Base-by-base conservation (phyloP, 1,140 invertebrate genomes). In the Sminthurides bifidus region DNA sequence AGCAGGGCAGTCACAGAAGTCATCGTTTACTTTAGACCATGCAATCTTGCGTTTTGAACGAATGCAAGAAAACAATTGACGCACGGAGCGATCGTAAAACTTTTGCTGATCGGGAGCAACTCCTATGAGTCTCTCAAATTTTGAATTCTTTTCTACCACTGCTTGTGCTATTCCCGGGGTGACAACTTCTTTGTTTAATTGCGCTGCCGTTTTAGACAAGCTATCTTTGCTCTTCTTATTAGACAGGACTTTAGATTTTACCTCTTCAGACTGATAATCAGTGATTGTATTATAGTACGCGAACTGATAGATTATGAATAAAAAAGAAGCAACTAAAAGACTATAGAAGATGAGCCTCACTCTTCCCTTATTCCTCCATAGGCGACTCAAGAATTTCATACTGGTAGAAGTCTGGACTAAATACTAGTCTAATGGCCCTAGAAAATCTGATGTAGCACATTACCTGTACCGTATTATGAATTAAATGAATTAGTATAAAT, bases 1-100 rank as follows among this genome's bases (percentile, higher is more conserved):
- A 14, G 43, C n/a, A 8, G 54, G 41, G 41, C 66, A 68, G 53
- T 68, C 64, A 51, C 67, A 68, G 37, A 56, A 68, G 45, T 65
- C 62, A 27, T 67, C 67, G 50, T 67, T 67, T 3, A 68, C 58
- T 43, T 61, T 55, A 31, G 52, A 35, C 60, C 58, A 62, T 15
- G 53, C 23, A 37, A 67, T 61, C 43, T 66, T 35, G 29, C 60
- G 51, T 4, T 52, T 46, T 21, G 49, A 33, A 27, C 27, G 21
- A 31, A 61, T 56, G 33, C 59, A 61, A 3, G 40, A 51, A 30
- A 61, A 61, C 6, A 46, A 30, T 10, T 31, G n/a, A n/a, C n/a
- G n/a, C n/a, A n/a, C n/a, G n/a, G n/a, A 40, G 19, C 46, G 48
- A 24, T 45, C 52, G 27, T 10, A 14, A n/a, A 23, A 46, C 15